phyloP scores from a whole-genome alignment of 2,888 invertebrate genomes.

The Callinectes sapidus region DNA sequence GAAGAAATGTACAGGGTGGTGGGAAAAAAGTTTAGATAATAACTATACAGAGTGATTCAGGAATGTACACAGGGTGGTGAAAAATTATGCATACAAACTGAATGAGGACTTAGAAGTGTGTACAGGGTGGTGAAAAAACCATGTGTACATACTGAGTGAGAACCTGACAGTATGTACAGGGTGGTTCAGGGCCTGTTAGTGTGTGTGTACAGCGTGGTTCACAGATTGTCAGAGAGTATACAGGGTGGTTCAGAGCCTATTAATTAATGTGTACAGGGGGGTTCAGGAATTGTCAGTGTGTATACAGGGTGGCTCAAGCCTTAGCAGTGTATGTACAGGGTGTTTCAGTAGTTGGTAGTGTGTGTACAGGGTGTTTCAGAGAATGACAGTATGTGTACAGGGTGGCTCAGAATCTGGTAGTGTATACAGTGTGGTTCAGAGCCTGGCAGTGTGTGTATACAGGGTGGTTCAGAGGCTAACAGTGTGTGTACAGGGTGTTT shows the following conservation, averaged over 20 bases:
- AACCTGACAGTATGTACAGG: neutral
- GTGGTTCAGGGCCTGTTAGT: neutral
- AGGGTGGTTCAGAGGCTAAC: no score
- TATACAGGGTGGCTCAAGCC: no score
- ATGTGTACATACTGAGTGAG: neutral
- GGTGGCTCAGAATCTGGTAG: neutral
- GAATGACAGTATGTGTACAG: neutral
- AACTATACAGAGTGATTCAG: slow-evolving; percentile 11
- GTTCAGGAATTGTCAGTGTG: neutral
- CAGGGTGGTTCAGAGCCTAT: no score
- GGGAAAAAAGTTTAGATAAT: neutral
- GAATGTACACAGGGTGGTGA: neutral
- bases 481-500: slow-evolving; percentile 19
- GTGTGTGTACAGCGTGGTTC: neutral
- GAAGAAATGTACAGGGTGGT: neutral
- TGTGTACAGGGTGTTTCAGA: slow-evolving; percentile 13
- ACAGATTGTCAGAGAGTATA: no score
- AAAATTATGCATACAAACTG: no score
- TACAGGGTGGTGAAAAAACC: slow-evolving; percentile 1
- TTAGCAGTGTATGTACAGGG: neutral
- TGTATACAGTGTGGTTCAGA: neutral
- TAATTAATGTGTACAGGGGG: neutral
- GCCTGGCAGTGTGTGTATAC: no score
- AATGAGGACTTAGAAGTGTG: neutral
- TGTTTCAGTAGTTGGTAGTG: neutral